These are phyloP conservation scores for Sandelia bainsii DNA, from an alignment of 2,797 vertebrate species.

Conservation along the genomic window DNA sequence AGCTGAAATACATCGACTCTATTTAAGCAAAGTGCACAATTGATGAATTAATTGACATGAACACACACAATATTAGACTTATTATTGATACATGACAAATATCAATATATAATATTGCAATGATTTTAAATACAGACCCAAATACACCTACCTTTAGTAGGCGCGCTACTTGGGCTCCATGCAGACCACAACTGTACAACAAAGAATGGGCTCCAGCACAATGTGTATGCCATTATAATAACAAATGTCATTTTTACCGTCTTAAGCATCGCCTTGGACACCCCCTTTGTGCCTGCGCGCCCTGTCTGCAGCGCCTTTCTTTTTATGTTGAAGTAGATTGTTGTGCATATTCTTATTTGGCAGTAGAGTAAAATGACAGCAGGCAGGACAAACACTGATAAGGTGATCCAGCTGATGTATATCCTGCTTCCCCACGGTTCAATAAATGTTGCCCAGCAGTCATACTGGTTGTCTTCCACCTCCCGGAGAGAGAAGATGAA, in stretches of 20 bases:
- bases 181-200: slow-evolving; percentile 92
- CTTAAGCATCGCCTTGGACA: slow-evolving; percentile 90
- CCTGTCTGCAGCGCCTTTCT: slow-evolving; percentile 73
- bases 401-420: slow-evolving; percentile 90
- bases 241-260: slow-evolving; percentile 93
- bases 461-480: slow-evolving; percentile 84
- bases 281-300: slow-evolving; percentile 80
- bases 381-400: slow-evolving; percentile 88
- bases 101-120: too few relatives aligned
- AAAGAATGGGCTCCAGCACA: slow-evolving; percentile 93
- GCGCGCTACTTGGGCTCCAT: slow-evolving; percentile 88
- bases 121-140: neutral
- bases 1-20: too few relatives aligned
- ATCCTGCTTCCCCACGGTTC: slow-evolving; percentile 86
- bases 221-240: slow-evolving; percentile 87
- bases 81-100: neutral
- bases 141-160: slow-evolving; percentile 77
- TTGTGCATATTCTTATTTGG: slow-evolving; percentile 89
- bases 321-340: slow-evolving; percentile 90
- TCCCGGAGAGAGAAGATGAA: slow-evolving; percentile 91
- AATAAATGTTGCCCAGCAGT: slow-evolving; percentile 91
- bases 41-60: neutral
- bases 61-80: neutral
- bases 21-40: neutral
- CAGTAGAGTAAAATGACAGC: slow-evolving; percentile 83